Evolutionary conservation across 2,888 invertebrate species (phyloP).

Genomic region (Rhodophaea formosa): DNA sequence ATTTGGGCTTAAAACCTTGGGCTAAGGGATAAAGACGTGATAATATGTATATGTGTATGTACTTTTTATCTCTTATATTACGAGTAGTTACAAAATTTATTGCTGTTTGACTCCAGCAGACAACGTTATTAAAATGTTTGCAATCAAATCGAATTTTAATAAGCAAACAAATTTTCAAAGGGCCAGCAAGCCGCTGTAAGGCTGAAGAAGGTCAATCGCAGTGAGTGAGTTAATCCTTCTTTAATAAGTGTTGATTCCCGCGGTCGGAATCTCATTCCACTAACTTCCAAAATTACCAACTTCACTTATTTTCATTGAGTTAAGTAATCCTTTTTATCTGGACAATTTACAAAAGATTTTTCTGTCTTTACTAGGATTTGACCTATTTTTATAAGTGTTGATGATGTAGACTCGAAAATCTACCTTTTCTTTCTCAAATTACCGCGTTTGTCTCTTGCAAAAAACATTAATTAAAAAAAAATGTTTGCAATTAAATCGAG

Average conservation of each 20-base stretch:
- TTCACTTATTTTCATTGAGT: conserved; percentile 26
- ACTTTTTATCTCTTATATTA: no score
- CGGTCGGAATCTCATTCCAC: conserved; percentile 54
- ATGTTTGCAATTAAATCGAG: conserved; percentile 8
- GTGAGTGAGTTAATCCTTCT: conserved; percentile 75
- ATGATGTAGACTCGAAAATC: no score
- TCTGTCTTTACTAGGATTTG: no score
- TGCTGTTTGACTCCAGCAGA: no score
- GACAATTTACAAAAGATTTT: neutral
- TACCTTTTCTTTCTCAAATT: no score
- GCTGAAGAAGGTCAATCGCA: conserved; percentile 54
- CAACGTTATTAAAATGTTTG: no score
- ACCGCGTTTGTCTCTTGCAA: no score
- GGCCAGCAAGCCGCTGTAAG: conserved; percentile 29
- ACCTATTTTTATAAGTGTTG: no score
- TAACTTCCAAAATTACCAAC: conserved; percentile 19
- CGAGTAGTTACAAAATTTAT: no score
- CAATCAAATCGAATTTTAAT: conserved; percentile 7
- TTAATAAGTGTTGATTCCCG: conserved; percentile 74
- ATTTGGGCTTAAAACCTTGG: no score
- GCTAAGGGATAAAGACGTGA: no score
- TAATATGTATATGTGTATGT: neutral
- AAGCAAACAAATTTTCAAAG: conserved; percentile 22
- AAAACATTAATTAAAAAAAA: no score
- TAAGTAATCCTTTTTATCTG: neutral